phyloP scores from a whole-genome alignment of 1,140 invertebrate genomes.

The Sitophilus oryzae region DNA sequence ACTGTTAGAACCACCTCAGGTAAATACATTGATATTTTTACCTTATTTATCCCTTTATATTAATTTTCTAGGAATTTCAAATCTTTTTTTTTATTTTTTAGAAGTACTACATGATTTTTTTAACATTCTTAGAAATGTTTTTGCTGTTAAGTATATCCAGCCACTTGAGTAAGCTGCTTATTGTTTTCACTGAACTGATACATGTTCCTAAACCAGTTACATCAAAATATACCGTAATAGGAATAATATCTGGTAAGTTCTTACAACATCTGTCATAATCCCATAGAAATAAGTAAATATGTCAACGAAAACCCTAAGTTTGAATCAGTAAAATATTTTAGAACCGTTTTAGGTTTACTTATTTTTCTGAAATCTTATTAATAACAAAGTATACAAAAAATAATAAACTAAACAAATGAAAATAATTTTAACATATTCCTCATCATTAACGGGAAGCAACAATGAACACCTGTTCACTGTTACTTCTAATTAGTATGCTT shows the following conservation, averaged over 20 bases:
- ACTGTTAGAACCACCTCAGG: slow-evolving; percentile 25
- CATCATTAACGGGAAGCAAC: too few species aligned
- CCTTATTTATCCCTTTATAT: not conserved
- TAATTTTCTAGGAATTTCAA: slow-evolving; percentile 2
- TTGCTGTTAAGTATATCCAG: slow-evolving; percentile 52
- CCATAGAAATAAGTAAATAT: not conserved
- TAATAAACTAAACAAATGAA: too few species aligned
- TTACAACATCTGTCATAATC: not conserved
- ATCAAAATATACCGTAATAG: slow-evolving; percentile 52
- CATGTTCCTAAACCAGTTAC: slow-evolving; percentile 46
- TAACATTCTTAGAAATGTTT: slow-evolving; percentile 49
- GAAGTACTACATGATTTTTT: slow-evolving; percentile 28
- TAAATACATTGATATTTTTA: slow-evolving; percentile 2
- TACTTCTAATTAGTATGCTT: too few species aligned
- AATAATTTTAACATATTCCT: too few species aligned
- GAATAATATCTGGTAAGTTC: slow-evolving; percentile 52
- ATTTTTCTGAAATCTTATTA: too few species aligned
- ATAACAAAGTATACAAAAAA: too few species aligned
- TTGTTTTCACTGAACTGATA: slow-evolving; percentile 53
- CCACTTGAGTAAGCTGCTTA: slow-evolving; percentile 52
- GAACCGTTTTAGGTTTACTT: too few species aligned
- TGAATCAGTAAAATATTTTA: too few species aligned
- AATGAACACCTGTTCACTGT: too few species aligned
- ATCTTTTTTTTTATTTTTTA: slow-evolving; percentile 22
- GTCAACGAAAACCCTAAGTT: too few species aligned